A percentile compares a stretch with the other conserved stretches of the same genome.
Evolutionary conservation across 1,140 invertebrate species (phyloP).

Genomic region (Leptonema lineaticorne): DNA sequence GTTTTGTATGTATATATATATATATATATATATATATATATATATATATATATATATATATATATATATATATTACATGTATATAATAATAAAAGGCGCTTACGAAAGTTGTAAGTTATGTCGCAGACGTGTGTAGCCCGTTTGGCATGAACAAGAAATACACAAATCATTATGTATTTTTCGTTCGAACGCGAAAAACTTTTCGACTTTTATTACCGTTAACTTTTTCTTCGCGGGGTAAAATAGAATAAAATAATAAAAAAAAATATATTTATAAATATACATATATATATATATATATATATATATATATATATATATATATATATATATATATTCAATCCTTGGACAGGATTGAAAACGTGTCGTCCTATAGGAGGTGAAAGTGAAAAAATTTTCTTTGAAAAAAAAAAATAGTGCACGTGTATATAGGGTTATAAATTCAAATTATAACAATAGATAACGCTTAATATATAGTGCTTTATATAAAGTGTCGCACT

Average conservation of each 20-base stretch:
- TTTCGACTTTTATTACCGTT: neutral
- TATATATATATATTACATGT: neutral
- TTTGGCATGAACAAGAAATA: slow-evolving; percentile 9
- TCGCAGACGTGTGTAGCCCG: neutral
- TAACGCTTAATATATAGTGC: too few species aligned
- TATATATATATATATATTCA: too few species aligned
- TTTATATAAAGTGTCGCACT: too few species aligned
- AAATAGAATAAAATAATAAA: neutral
- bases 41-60: neutral
- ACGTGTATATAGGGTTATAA: too few species aligned
- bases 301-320: neutral
- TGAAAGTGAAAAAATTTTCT: too few species aligned
- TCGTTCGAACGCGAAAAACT: neutral
- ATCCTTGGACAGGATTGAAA: too few species aligned
- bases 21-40: neutral
- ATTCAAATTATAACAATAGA: too few species aligned
- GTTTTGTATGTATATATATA: too few species aligned
- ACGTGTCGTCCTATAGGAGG: too few species aligned
- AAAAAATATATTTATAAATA: neutral
- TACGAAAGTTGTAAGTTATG: neutral
- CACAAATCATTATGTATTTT: slow-evolving; percentile 8
- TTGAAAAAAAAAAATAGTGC: too few species aligned
- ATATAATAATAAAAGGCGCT: too few species aligned
- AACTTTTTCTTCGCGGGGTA: neutral
- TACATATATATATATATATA: too few species aligned